Evolutionary conservation across 1,140 invertebrate species (phyloP).

Genomic region (Thaumetopoea pityocampa): DNA sequence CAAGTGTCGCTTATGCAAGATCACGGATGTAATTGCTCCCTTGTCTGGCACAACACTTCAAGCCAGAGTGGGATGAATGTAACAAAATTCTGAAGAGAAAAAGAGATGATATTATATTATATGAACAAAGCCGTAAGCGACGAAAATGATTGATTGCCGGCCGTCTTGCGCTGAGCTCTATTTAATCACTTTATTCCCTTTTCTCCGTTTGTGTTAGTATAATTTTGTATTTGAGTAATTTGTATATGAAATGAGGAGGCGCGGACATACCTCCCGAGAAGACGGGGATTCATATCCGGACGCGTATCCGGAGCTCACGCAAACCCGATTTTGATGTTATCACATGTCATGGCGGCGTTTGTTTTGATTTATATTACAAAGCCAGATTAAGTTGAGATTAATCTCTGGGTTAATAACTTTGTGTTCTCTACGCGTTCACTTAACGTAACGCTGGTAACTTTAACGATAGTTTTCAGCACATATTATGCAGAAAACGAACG

Average conservation of each 20-base stretch:
- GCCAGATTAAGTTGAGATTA: slow-evolving; percentile 24
- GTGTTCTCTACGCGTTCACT: slow-evolving; percentile 11
- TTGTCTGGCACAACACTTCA: slow-evolving; percentile 71
- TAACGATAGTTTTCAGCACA: neutral
- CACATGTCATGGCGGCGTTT: slow-evolving; percentile 42
- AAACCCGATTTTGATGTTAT: slow-evolving; percentile 56
- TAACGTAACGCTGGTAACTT: neutral
- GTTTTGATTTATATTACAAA: slow-evolving; percentile 39
- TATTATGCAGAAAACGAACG: too few relatives aligned
- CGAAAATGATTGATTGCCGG: slow-evolving; percentile 76
- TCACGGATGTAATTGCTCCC: slow-evolving; percentile 77
- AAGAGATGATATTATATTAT: slow-evolving; percentile 43
- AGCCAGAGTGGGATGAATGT: slow-evolving; percentile 38
- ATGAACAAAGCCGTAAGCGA: slow-evolving; percentile 68
- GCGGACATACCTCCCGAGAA: slow-evolving; percentile 46
- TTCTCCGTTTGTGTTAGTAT: slow-evolving; percentile 73
- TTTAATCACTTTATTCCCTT: slow-evolving; percentile 78
- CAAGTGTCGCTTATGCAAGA: slow-evolving; percentile 76
- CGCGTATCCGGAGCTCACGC: slow-evolving; percentile 42
- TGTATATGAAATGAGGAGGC: slow-evolving; percentile 69
- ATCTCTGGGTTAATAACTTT: slow-evolving; percentile 17
- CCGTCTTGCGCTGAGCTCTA: slow-evolving; percentile 76
- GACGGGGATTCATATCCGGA: slow-evolving; percentile 54
- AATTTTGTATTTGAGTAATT: slow-evolving; percentile 76
- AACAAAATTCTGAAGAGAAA: slow-evolving; percentile 30